Base-by-base conservation (phyloP, 2,888 invertebrate species). In the Drosophila paranaensis region DNA sequence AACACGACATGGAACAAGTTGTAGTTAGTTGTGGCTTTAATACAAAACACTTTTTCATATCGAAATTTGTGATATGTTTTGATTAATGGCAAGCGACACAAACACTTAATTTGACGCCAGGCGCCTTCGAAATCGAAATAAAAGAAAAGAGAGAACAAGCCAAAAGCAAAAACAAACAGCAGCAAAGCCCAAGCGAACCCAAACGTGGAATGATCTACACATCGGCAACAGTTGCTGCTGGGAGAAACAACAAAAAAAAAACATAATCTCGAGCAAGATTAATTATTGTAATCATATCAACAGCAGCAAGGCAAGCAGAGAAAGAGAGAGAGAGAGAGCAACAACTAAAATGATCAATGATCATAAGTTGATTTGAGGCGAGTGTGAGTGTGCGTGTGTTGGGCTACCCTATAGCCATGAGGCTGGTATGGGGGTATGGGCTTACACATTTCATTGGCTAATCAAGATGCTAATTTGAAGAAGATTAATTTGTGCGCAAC, bases 51-150 rank as follows among this genome's bases (percentile, higher is more conserved):
- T 87, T 87, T 90, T 90, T 87, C 86, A 87, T 87, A 87, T 87
- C 86, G 90, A 89, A 89, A 83, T 72, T 88, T 88, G 78, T 88
- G 87, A 88, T 88, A 88, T 87, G 89, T 84, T 81, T 80, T 91
- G 91, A 91, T 91, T 91, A 91, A 91, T 91, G 91, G 82, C 79
- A 70, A 89, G 83, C 88, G 90, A 91, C 91, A 90, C 89, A 91
- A 91, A 91, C 91, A 91, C 90, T 91, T 91, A 91, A 91, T 91
- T 91, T 91, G 90, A 90, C 91, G 90, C 90, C 78, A 90, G 91
- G 91, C 91, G 91, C 91, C 91, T 84, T 77, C 54, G 74, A 65
- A 65, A 74, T 77, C 54, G 74, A 65, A 65, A 74, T 50, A 56
- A 48, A 57, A 65, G 35, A 51, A 42, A 40, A 35, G 11, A 10